Conservation (phyloP, 2,888 invertebrate genomes). For the Lamellibrachia satsuma region DNA sequence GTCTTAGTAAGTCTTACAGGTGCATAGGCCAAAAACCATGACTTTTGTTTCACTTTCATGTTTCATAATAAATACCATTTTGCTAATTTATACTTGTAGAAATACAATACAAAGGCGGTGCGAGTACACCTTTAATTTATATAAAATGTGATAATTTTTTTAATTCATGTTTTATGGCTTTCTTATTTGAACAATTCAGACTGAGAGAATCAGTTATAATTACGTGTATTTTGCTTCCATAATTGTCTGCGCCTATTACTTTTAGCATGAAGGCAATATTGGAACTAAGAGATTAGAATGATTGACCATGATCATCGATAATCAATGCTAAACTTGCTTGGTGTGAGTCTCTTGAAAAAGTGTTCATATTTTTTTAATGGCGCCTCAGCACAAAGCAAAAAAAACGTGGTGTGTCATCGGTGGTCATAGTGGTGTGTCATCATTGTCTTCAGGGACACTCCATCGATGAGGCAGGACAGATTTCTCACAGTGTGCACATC, state of each 20-base stretch:
- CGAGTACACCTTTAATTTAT: neutral
- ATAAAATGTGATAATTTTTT: neutral
- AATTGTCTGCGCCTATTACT: neutral
- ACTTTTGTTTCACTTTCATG: no score
- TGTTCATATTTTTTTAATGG: neutral
- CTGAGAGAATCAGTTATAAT: neutral
- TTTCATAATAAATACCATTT: no score
- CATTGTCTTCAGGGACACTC: neutral
- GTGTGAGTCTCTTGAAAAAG: neutral
- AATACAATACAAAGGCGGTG: neutral
- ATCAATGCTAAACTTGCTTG: neutral
- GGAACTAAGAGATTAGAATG: neutral
- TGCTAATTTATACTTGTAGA: no score
- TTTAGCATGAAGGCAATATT: neutral
- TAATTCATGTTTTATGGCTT: neutral
- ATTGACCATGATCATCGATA: neutral
- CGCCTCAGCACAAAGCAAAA: neutral
- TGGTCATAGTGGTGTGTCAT: neutral
- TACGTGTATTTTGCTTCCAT: neutral
- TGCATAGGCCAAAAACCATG: no score
- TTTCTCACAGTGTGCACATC: slow-evolving; percentile 8
- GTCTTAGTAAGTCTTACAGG: no score
- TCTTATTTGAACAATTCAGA: neutral
- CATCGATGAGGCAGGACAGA: neutral
- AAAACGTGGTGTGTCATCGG: neutral